phyloP scores from a whole-genome alignment of 2,113 vertebrate species.

The Martes martes region DNA sequence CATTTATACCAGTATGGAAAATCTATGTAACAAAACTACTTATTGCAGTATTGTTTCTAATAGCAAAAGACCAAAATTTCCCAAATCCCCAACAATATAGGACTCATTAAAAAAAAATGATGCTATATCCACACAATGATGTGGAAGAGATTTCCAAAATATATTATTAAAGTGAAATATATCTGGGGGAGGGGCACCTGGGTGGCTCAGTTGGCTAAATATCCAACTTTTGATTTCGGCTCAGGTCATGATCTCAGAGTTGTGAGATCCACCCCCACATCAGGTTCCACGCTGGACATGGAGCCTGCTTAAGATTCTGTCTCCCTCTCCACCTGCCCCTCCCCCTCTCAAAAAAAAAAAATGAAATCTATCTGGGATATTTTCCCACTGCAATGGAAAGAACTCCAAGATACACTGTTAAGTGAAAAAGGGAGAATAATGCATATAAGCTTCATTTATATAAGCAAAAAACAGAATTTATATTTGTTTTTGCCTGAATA shows the following conservation, averaged over 20 bases:
- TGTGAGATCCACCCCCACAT: not conserved
- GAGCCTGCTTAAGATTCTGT: not conserved
- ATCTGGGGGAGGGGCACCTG: not conserved
- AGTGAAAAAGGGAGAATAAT: conserved; percentile 11
- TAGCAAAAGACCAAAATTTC: not conserved
- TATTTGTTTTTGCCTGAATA: not conserved
- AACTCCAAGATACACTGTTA: not conserved
- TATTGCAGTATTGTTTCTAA: not conserved
- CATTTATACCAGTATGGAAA: conserved; percentile 13
- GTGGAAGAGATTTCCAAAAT: not conserved
- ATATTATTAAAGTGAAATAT: not conserved
- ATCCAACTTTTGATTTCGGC: not conserved
- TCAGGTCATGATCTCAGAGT: not conserved
- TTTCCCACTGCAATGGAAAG: not conserved
- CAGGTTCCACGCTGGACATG: not conserved
- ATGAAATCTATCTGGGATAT: not conserved
- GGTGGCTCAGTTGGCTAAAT: not conserved
- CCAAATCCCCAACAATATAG: not conserved
- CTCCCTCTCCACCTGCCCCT: not conserved
- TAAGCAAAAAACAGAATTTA: conserved; percentile 7
- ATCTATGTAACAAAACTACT: conserved; percentile 21
- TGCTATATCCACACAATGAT: not conserved
- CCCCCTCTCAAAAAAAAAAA: not conserved
- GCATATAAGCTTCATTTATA: not conserved
- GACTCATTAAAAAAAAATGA: not conserved